Evolutionary conservation across 2,797 vertebrate genomes (phyloP).

Genomic region (Artibeus jamaicensis): DNA sequence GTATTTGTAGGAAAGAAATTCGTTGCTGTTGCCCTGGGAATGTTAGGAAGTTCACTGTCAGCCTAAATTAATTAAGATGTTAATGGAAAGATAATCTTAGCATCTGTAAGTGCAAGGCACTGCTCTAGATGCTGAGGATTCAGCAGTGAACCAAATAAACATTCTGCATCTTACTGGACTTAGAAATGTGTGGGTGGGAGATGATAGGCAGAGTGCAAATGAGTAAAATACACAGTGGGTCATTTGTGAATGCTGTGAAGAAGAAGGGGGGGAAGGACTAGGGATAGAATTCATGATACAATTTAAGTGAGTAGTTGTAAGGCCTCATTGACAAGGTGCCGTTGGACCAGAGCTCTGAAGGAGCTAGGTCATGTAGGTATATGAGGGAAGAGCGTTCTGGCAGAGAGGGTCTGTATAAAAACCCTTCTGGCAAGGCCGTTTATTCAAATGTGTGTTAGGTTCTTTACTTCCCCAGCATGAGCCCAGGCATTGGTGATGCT

Average conservation of each 20-base stretch:
- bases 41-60: not conserved
- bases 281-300: not conserved
- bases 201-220: not conserved
- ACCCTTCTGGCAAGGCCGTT: not conserved
- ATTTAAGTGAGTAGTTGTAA: not conserved
- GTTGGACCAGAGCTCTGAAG: not conserved
- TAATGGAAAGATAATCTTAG: not conserved
- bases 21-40: not conserved
- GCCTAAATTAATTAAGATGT: not conserved
- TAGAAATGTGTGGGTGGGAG: not conserved
- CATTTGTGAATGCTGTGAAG: not conserved
- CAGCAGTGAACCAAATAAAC: not conserved
- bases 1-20: not conserved
- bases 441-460: not conserved
- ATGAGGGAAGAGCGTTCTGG: not conserved
- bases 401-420: not conserved
- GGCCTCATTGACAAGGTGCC: not conserved
- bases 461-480: not conserved
- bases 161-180: not conserved
- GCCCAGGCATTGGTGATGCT: not conserved
- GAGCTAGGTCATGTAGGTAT: not conserved
- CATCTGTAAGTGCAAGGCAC: not conserved
- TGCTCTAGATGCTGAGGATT: not conserved
- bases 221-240: not conserved
- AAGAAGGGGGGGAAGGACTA: not conserved